Conservation (phyloP, 1,140 invertebrate species). For the Hypsibius dujardini region DNA sequence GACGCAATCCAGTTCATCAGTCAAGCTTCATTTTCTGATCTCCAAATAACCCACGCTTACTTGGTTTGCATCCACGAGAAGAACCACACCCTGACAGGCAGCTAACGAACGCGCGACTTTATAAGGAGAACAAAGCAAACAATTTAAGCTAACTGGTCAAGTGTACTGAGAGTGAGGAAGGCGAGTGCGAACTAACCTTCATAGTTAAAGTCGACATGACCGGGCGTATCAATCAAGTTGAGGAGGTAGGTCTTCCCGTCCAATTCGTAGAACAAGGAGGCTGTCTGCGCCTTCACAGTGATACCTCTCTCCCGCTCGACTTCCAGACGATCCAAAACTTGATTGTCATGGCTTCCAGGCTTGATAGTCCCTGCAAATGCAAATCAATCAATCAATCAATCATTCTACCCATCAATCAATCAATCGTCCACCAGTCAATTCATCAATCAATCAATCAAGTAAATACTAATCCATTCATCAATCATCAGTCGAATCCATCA, state of each 20-base stretch:
- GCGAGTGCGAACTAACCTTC: no score
- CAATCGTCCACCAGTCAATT: no score
- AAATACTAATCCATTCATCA: no score
- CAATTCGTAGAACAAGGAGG: slow-evolving; percentile 56
- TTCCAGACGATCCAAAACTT: slow-evolving; percentile 68
- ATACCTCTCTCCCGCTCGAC: slow-evolving; percentile 90
- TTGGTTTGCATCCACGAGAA: slow-evolving; percentile 89
- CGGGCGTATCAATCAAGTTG: slow-evolving; percentile 78
- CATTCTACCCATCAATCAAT: no score
- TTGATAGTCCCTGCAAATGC: slow-evolving; percentile 24
- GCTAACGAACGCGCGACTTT: slow-evolving; percentile 68
- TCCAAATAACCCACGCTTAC: slow-evolving; percentile 26
- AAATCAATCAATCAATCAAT: background rate
- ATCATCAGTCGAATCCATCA: no score
- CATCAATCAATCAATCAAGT: no score
- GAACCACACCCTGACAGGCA: slow-evolving; percentile 81
- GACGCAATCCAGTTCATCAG: background rate
- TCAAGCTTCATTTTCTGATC: background rate
- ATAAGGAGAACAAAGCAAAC: slow-evolving; percentile 35
- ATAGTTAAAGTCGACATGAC: no score
- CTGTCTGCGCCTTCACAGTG: slow-evolving; percentile 93
- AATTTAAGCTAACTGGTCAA: no score
- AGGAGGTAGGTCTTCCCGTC: slow-evolving; percentile 51
- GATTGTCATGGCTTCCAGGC: slow-evolving; percentile 37
- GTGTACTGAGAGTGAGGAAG: no score